Conservation (phyloP, 1,140 invertebrate genomes). For the Hestina assimilis region DNA sequence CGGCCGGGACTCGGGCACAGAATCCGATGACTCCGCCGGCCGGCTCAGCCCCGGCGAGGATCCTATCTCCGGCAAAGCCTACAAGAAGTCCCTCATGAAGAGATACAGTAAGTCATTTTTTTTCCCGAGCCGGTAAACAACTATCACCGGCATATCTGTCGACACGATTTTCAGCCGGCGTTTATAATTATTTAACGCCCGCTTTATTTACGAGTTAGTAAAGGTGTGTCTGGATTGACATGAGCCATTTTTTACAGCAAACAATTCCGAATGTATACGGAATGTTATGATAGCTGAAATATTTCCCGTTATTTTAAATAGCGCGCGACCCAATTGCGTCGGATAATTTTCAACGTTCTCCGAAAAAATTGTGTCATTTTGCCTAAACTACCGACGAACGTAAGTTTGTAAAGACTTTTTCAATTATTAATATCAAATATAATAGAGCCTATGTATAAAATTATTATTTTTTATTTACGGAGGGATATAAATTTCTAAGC, state of each 20-base stretch:
- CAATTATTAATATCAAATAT: neutral
- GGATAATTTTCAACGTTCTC: neutral
- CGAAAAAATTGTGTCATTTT: neutral
- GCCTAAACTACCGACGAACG: neutral
- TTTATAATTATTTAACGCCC: conserved; percentile 12
- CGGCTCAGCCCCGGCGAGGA: conserved; percentile 78
- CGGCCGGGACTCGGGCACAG: conserved; percentile 83
- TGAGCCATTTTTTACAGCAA: conserved; percentile 8
- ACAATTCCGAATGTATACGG: neutral
- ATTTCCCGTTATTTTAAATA: conserved; percentile 17
- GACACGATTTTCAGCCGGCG: conserved; percentile 1
- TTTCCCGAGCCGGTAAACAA: neutral
- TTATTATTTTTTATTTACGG: conserved; percentile 3
- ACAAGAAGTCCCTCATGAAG: conserved; percentile 93
- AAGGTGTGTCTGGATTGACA: conserved; percentile 5
- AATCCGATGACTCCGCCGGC: conserved; percentile 87
- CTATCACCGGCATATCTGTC: neutral
- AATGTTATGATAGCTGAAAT: conserved; percentile 22
- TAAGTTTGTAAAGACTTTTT: neutral
- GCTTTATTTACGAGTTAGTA: conserved; percentile 12
- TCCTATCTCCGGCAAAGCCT: conserved; percentile 84
- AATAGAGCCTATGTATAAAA: neutral
- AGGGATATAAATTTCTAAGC: no score
- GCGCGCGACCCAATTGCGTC: conserved; percentile 7
- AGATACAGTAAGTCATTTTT: conserved; percentile 88